Base-by-base conservation (phyloP, 2,113 vertebrate genomes). In the Dipodomys ordii region DNA sequence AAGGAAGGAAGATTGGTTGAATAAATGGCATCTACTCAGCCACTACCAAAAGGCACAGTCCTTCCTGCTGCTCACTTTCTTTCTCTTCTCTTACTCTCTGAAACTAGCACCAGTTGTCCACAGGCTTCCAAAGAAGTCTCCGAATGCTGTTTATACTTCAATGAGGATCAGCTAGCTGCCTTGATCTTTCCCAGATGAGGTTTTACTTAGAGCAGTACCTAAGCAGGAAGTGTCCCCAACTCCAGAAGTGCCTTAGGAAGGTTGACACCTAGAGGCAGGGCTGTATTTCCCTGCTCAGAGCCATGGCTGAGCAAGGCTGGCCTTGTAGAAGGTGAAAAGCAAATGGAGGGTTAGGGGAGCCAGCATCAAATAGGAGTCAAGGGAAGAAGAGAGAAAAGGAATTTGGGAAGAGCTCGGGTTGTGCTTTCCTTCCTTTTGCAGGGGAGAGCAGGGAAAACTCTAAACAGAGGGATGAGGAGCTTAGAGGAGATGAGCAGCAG, bases 31-130 rank as follows among this genome's bases (percentile, higher is more conserved):
- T 57, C 53, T 57, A 13, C 3, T 18, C 16, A 64, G 7, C 16
- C 12, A 2, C 27, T 15, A 1, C 3, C 28, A 77, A 10, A 4
- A 6, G 7, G 30, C 2, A 1, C 9, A 49, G 15, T 46, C 23
- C 20, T 57, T 35, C 20, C 3, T n/a, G 53, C 53, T 20, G 3
- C n/a, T 57, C 12, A 0, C 46, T 62, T 4, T 27, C 23, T 13
- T 80, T 32, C 68, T 84, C 18, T 80, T 32, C 68, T 84, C 46
- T 25, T 27, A 65, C 12, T 0, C 22, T 68, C 19, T 32, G 39
- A 22, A 19, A 72, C 64, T 64, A 62, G 60, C 8, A 22, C 27
- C 35, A 12, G 19, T 0, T 25, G 5, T 27, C 22, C 71, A 57
- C 15, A 44, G 22, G 1, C 65, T 22, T 77, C 25, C 20, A 20